A percentile compares a stretch with the other conserved stretches of the same genome.
Conservation (phyloP, 2,888 invertebrate genomes). For the Stictocephala bisonia region DNA sequence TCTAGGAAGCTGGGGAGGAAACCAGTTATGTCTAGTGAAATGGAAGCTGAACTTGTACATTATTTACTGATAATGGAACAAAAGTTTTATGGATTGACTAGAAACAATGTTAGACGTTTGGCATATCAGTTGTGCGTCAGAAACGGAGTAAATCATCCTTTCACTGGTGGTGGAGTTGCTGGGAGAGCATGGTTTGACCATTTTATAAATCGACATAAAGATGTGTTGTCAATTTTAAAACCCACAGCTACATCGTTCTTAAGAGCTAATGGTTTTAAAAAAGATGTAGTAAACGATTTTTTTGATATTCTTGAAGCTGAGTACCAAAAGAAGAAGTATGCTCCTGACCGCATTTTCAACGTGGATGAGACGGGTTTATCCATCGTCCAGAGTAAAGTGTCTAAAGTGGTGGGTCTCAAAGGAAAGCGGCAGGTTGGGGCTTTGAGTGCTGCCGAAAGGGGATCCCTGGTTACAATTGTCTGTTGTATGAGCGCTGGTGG, state of each 20-base stretch:
- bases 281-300: conserved; percentile 36
- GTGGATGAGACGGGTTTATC: conserved; percentile 62
- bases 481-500: conserved; percentile 61
- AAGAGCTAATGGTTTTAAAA: conserved; percentile 50
- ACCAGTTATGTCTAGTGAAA: conserved; percentile 12
- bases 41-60: conserved; percentile 46
- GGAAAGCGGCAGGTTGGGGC: conserved; percentile 62
- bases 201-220: conserved; percentile 51
- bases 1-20: conserved; percentile 20
- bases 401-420: conserved; percentile 58
- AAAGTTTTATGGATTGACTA: conserved; percentile 46
- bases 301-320: conserved; percentile 46
- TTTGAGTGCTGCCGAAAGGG: conserved; percentile 62
- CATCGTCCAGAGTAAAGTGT: conserved; percentile 59
- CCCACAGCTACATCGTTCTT: conserved; percentile 49
- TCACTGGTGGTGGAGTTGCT: conserved; percentile 35
- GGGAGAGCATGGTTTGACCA: conserved; percentile 49
- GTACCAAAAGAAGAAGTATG: conserved; percentile 54
- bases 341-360: conserved; percentile 57
- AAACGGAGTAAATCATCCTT: conserved; percentile 52
- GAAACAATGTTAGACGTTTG: conserved; percentile 45
- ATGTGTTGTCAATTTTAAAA: conserved; percentile 47
- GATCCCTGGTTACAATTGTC: conserved; percentile 59
- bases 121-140: conserved; percentile 48
- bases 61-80: conserved; percentile 44